Percentiles rank a stretch among this genome's conserved stretches.
Conservation (phyloP, 2,888 invertebrate genomes). For the Lepidocyrtinus sp. region DNA sequence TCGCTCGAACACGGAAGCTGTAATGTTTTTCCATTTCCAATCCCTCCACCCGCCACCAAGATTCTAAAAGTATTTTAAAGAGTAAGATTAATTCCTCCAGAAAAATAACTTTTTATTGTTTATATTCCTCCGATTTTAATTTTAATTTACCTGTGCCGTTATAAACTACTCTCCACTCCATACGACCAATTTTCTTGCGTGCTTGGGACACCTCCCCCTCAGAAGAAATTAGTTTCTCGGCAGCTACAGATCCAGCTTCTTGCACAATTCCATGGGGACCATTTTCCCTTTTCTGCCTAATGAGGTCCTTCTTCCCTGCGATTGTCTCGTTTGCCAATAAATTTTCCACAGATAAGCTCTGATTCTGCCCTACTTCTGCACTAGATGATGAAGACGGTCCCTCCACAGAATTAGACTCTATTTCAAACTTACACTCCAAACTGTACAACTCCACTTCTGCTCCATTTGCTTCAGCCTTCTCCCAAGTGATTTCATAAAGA, state of each 20-base stretch:
- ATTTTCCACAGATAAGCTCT: slow-evolving; percentile 21
- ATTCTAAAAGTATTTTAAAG: slow-evolving; percentile 74
- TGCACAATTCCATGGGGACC: too few relatives aligned
- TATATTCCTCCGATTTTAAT: slow-evolving; percentile 31
- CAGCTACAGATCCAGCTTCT: slow-evolving; percentile 24
- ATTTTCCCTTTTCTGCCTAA: slow-evolving; percentile 67
- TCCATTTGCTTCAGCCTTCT: slow-evolving; percentile 83
- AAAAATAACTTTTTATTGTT: slow-evolving; percentile 1
- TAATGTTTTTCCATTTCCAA: slow-evolving; percentile 78
- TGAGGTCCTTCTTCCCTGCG: slow-evolving; percentile 69
- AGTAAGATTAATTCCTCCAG: too few relatives aligned
- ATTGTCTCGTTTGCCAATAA: slow-evolving; percentile 2
- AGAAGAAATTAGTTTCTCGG: slow-evolving; percentile 56
- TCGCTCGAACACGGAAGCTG: slow-evolving; percentile 83
- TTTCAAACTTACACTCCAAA: slow-evolving; percentile 77
- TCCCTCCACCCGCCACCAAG: slow-evolving; percentile 85
- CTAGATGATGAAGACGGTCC: neutral
- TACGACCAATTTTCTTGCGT: neutral
- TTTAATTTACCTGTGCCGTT: slow-evolving; percentile 80
- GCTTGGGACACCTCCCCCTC: slow-evolving; percentile 14
- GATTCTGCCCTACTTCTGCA: slow-evolving; percentile 28
- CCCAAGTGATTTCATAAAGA: slow-evolving; percentile 87
- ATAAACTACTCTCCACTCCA: slow-evolving; percentile 79
- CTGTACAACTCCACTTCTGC: slow-evolving; percentile 82
- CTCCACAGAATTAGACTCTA: too few relatives aligned